phyloP scores from a whole-genome alignment of 2,888 invertebrate species.

The Acanthosepion esculentum region DNA sequence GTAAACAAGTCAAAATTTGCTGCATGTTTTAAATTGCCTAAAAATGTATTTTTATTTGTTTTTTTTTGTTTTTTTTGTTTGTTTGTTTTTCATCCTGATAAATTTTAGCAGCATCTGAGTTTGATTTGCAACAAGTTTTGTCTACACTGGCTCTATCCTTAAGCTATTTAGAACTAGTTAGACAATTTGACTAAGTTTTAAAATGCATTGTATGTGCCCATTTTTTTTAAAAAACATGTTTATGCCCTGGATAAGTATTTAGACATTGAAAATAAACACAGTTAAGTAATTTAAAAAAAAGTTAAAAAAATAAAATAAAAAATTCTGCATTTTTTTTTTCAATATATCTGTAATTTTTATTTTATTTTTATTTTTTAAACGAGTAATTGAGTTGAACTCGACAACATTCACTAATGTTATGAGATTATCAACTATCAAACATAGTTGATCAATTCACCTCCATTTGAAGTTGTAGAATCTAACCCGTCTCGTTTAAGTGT shows the following conservation, averaged over 20 bases:
- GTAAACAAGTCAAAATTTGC: constrained; percentile 43
- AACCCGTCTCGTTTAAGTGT: constrained; percentile 36
- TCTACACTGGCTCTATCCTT: constrained; percentile 46
- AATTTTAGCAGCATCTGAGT: constrained; percentile 45
- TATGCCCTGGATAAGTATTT: constrained; percentile 8
- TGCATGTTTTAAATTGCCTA: constrained; percentile 44
- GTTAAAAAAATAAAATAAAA: too few relatives aligned
- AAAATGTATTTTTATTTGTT: neutral
- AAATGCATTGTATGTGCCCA: constrained; percentile 48
- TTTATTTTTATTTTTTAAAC: constrained; percentile 36
- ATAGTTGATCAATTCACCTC: constrained; percentile 34
- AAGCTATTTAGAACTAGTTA: constrained; percentile 48
- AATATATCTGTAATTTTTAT: neutral
- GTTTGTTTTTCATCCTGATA: constrained; percentile 38
- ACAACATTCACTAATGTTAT: constrained; percentile 42
- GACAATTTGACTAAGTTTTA: constrained; percentile 46
- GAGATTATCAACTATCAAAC: constrained; percentile 35
- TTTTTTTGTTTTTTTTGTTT: neutral
- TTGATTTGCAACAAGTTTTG: constrained; percentile 37
- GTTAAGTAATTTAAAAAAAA: neutral
- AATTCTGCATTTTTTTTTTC: too few relatives aligned
- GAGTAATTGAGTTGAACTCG: constrained; percentile 38
- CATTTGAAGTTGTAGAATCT: constrained; percentile 45
- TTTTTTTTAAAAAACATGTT: neutral
- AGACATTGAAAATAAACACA: constrained; percentile 42